Evolutionary conservation across 1,140 invertebrate species (phyloP).

Genomic region (Formica exsecta): DNA sequence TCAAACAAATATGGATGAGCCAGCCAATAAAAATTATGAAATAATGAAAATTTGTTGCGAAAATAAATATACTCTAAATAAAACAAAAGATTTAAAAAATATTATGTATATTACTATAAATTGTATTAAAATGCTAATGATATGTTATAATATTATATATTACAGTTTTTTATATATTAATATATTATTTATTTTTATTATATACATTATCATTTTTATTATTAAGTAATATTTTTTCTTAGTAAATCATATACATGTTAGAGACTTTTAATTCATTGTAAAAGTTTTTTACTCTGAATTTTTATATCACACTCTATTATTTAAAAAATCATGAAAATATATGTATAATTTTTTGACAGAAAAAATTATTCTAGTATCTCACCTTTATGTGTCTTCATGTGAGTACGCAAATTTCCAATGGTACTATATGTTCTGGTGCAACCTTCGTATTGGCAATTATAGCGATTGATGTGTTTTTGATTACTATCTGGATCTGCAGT

Average conservation of each 20-base stretch:
- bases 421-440: constrained; percentile 97
- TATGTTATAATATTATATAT: constrained; percentile 1
- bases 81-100: constrained; percentile 20
- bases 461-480: constrained; percentile 90
- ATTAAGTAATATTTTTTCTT: constrained; percentile 1
- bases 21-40: constrained; percentile 5
- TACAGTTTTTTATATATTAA: constrained; percentile 9
- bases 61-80: background rate
- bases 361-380: constrained; percentile 68
- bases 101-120: constrained; percentile 16
- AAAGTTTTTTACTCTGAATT: constrained; percentile 32
- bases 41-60: constrained; percentile 11
- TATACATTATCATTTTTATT: background rate
- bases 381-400: constrained; percentile 99
- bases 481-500: constrained; percentile 89
- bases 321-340: constrained; percentile 21
- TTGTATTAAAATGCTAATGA: background rate
- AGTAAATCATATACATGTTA: background rate
- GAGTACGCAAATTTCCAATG: constrained; percentile 96
- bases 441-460: constrained; percentile 95
- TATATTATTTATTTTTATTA: background rate
- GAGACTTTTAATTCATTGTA: background rate
- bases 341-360: background rate
- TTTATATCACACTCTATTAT: constrained; percentile 29
- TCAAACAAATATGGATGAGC: constrained; percentile 20